These are phyloP conservation scores for Brachionus plicatilis DNA, from an alignment of 1,140 invertebrate genomes.

Conservation along the genomic window DNA sequence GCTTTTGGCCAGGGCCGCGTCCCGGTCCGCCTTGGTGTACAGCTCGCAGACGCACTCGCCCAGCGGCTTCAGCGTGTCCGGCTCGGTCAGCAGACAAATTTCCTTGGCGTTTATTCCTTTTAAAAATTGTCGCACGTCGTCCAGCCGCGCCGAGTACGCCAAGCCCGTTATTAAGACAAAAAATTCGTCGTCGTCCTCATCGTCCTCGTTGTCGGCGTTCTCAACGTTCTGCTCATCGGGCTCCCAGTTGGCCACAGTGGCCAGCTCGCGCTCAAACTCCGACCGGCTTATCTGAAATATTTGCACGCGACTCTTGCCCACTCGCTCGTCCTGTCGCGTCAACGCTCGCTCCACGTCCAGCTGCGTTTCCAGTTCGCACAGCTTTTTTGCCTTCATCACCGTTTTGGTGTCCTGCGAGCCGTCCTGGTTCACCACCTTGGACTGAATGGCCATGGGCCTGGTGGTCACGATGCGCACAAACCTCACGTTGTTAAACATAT, in stretches of 20 bases:
- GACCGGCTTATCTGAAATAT: conserved; percentile 24
- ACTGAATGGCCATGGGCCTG: neutral
- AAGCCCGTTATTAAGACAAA: neutral
- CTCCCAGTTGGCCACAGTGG: neutral
- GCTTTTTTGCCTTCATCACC: conserved; percentile 21
- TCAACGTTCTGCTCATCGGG: too few species aligned
- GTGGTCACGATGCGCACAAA: neutral
- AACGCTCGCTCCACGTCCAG: conserved; percentile 16
- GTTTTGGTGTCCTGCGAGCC: conserved; percentile 1
- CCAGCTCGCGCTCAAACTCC: conserved; percentile 3
- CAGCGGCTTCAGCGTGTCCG: neutral
- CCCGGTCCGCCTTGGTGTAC: neutral
- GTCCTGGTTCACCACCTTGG: neutral
- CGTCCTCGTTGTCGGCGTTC: neutral
- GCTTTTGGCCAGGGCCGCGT: neutral
- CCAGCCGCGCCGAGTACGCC: neutral
- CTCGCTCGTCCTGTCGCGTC: conserved; percentile 16
- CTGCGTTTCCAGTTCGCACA: conserved; percentile 27
- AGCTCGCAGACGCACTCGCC: conserved; percentile 4
- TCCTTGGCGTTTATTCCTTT: neutral
- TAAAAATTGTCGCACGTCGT: neutral
- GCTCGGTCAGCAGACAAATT: neutral
- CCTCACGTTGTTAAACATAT: conserved; percentile 32
- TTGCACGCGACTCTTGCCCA: conserved; percentile 14
- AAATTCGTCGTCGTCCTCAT: neutral